Evolutionary conservation across 2,888 invertebrate species (phyloP).

Genomic region (Sycophila texana): DNA sequence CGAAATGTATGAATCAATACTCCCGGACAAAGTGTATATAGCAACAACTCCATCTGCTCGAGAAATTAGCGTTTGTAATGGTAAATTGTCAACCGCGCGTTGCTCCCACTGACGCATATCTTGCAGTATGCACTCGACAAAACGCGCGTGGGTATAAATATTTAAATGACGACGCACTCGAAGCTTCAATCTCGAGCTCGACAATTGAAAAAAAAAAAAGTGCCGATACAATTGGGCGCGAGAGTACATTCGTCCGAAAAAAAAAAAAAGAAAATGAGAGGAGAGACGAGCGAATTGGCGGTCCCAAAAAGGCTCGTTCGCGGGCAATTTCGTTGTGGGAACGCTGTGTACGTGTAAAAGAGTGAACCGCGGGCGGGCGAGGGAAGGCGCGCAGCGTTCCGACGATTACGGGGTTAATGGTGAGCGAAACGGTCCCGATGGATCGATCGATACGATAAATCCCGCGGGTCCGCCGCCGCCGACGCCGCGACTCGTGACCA

Average conservation of each 20-base stretch:
- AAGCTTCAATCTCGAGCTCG: conserved; percentile 22
- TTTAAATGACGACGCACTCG: conserved; percentile 1
- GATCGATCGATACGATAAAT: conserved; percentile 62
- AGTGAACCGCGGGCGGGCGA: background rate
- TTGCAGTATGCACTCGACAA: background rate
- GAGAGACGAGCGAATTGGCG: conserved; percentile 23
- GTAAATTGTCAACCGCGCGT: background rate
- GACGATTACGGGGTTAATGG: conserved; percentile 62
- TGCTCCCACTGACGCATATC: background rate
- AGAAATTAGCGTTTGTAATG: background rate
- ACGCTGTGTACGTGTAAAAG: conserved; percentile 13
- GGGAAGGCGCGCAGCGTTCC: conserved; percentile 41
- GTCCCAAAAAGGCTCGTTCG: conserved; percentile 48
- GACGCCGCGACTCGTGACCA: conserved; percentile 59
- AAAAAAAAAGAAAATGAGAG: conserved; percentile 34
- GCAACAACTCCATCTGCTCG: background rate
- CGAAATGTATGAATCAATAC: conserved; percentile 20
- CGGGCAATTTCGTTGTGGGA: conserved; percentile 50
- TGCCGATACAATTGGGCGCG: background rate
- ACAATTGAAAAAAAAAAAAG: background rate
- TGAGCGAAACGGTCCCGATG: conserved; percentile 58
- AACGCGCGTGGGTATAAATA: conserved; percentile 32
- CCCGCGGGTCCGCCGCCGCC: conserved; percentile 52
- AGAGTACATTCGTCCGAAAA: conserved; percentile 8
- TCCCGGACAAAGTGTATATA: background rate